Conservation (phyloP, 2,113 vertebrate species). For the Oenanthe melanoleuca region DNA sequence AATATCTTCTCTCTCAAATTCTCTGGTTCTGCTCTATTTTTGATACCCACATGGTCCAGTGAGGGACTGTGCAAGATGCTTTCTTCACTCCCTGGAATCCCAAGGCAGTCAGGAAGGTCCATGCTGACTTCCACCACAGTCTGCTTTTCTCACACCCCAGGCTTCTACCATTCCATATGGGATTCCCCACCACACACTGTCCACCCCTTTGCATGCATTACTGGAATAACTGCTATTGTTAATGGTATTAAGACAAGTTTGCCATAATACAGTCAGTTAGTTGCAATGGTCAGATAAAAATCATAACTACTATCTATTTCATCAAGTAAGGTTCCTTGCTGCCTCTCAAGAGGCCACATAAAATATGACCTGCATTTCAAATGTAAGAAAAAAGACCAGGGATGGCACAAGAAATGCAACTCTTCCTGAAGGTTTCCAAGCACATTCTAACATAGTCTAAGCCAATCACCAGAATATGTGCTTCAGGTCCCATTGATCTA, state of each 20-base stretch:
- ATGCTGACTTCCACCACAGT: accelerated
- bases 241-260: background rate
- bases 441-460: background rate
- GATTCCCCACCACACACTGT: background rate
- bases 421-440: background rate
- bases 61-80: background rate
- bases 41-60: background rate
- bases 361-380: background rate
- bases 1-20: background rate
- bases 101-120: background rate
- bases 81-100: background rate
- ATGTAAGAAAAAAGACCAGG: background rate
- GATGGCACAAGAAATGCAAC: background rate
- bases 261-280: background rate
- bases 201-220: background rate
- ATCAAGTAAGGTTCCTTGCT: background rate
- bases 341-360: background rate
- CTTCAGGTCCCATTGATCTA: background rate
- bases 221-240: background rate
- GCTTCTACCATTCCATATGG: background rate
- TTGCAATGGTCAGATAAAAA: background rate
- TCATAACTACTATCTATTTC: background rate
- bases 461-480: background rate
- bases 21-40: background rate
- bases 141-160: background rate